phyloP scores from a whole-genome alignment of 2,113 vertebrate genomes.

The Chunga burmeisteri region DNA sequence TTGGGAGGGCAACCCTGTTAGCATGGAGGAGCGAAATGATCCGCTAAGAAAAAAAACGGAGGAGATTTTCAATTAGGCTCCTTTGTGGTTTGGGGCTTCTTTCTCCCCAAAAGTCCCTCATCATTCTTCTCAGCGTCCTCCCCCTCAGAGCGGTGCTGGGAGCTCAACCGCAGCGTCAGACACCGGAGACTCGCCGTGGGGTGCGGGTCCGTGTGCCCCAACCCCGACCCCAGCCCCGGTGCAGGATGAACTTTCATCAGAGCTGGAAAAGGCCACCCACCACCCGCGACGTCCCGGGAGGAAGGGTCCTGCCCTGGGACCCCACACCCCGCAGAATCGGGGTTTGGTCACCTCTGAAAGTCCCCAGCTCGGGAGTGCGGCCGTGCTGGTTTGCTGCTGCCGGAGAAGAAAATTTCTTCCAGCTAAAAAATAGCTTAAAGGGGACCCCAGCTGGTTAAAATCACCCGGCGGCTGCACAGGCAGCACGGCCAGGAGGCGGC shows the following conservation, averaged over 20 bases:
- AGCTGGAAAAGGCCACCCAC: background rate
- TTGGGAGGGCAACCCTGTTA: background rate
- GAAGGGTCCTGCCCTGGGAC: background rate
- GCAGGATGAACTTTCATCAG: background rate
- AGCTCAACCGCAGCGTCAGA: background rate
- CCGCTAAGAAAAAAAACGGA: background rate
- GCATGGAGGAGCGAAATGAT: background rate
- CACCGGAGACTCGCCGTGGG: background rate
- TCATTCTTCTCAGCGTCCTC: background rate
- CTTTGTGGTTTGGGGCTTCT: background rate
- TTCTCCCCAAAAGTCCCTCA: background rate
- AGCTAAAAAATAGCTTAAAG: background rate
- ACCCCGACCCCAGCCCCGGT: rapidly evolving
- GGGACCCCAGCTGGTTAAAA: slow-evolving; percentile 4
- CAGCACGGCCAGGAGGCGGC: background rate
- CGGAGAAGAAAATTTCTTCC: background rate
- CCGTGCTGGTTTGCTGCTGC: background rate
- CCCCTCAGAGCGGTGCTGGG: rapidly evolving
- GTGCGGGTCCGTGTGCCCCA: rapidly evolving
- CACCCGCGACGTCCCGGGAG: rapidly evolving
- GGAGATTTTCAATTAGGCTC: background rate
- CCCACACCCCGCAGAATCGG: rapidly evolving
- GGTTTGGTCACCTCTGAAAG: background rate
- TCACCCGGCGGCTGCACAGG: background rate
- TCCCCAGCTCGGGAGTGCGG: background rate